Percentiles rank a stretch among this genome's conserved stretches.
Evolutionary conservation across 2,113 vertebrate genomes (phyloP).

Genomic region (Myrmecobius fasciatus): DNA sequence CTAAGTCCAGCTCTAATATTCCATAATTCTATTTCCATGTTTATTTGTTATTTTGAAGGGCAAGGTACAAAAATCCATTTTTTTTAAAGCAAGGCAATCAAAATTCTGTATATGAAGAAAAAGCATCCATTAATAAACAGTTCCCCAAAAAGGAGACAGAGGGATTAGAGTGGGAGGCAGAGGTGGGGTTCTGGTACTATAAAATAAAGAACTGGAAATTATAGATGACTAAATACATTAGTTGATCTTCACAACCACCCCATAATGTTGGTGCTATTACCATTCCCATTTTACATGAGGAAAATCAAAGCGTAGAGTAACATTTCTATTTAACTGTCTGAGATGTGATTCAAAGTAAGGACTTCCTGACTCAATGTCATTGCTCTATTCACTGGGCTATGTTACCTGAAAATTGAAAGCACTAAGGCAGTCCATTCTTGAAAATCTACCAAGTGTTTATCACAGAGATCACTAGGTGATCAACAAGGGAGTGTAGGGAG

Average conservation of each 20-base stretch:
- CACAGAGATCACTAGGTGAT: not conserved
- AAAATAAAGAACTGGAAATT: not conserved
- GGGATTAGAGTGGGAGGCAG: not conserved
- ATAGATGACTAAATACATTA: not conserved
- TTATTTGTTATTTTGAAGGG: not conserved
- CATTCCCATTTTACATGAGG: not conserved
- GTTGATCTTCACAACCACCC: not conserved
- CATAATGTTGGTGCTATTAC: not conserved
- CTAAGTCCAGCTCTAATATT: not conserved
- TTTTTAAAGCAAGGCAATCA: not conserved
- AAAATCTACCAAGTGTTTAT: not conserved
- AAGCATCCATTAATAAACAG: not conserved
- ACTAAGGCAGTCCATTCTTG: not conserved
- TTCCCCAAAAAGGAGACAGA: not conserved
- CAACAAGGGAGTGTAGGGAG: not conserved
- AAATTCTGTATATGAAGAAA: not conserved
- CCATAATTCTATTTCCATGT: not conserved
- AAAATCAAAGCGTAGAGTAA: not conserved
- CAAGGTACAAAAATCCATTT: not conserved
- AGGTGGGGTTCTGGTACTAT: not conserved
- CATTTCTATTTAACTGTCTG: not conserved
- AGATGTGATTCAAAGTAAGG: not conserved
- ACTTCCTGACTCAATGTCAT: not conserved
- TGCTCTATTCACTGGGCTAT: not conserved
- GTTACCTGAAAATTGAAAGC: not conserved